Conservation (phyloP, 2,888 invertebrate species). For the Selenia dentaria region DNA sequence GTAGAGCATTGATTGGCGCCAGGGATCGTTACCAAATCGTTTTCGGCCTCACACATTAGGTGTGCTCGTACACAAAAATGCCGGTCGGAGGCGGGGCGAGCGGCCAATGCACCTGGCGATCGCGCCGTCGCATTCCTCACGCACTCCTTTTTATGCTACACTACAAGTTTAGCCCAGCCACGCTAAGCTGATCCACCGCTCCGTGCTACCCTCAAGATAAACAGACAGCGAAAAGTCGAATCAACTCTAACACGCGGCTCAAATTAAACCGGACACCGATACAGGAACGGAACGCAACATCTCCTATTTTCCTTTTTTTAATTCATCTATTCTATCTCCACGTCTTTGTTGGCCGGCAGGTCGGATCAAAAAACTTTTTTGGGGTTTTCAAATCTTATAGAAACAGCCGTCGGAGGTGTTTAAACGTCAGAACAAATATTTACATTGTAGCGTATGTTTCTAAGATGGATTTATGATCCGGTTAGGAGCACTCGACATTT, state of each 20-base stretch:
- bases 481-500: slow-evolving; percentile 52
- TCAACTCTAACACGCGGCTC: slow-evolving; percentile 45
- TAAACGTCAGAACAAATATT: slow-evolving; percentile 62
- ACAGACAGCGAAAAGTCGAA: slow-evolving; percentile 50
- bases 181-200: slow-evolving; percentile 50
- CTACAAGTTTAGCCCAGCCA: slow-evolving; percentile 67
- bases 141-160: slow-evolving; percentile 80
- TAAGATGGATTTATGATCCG: slow-evolving; percentile 61
- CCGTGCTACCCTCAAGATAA: slow-evolving; percentile 43
- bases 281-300: slow-evolving; percentile 62
- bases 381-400: slow-evolving; percentile 38
- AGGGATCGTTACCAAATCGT: slow-evolving; percentile 55
- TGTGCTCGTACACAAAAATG: slow-evolving; percentile 73
- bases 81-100: slow-evolving; percentile 69
- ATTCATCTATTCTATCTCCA: slow-evolving; percentile 64
- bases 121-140: slow-evolving; percentile 78
- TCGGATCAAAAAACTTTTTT: slow-evolving; percentile 57
- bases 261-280: slow-evolving; percentile 44
- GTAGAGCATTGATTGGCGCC: slow-evolving; percentile 41
- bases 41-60: slow-evolving; percentile 63
- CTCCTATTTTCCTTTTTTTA: slow-evolving; percentile 63
- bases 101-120: slow-evolving; percentile 81
- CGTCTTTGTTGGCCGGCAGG: slow-evolving; percentile 58
- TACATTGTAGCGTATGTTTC: slow-evolving; percentile 54
- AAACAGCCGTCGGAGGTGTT: slow-evolving; percentile 38